Conservation (phyloP, 2,888 invertebrate genomes). For the Catocala nupta region DNA sequence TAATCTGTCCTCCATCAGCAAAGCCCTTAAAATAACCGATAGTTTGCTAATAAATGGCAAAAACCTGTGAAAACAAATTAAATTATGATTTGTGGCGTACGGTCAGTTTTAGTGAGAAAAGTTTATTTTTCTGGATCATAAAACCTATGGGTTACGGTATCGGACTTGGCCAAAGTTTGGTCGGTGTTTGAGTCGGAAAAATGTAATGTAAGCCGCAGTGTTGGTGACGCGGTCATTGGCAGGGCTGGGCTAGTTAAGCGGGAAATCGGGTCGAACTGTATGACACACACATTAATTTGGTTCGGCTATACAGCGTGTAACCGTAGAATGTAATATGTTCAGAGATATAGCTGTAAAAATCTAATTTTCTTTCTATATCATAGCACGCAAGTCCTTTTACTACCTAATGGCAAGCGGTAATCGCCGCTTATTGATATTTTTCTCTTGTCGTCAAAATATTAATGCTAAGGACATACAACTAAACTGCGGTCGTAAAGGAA, state of each 20-base stretch:
- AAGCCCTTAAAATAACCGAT: slow-evolving; percentile 44
- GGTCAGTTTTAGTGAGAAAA: slow-evolving; percentile 11
- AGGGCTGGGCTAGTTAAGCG: slow-evolving; percentile 10
- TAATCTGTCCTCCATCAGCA: slow-evolving; percentile 27
- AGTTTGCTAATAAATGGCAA: slow-evolving; percentile 22
- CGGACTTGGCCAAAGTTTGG: slow-evolving; percentile 28
- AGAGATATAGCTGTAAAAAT: too few species aligned
- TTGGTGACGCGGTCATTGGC: slow-evolving; percentile 31
- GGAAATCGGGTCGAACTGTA: slow-evolving; percentile 30
- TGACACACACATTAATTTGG: slow-evolving; percentile 20
- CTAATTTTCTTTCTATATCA: too few species aligned
- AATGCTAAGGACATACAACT: too few species aligned
- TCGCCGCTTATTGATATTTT: too few species aligned
- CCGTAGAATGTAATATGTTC: too few species aligned
- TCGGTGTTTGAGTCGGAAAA: slow-evolving; percentile 35
- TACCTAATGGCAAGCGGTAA: too few species aligned
- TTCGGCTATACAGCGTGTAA: slow-evolving; percentile 6
- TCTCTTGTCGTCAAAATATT: too few species aligned
- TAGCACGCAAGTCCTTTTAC: too few species aligned
- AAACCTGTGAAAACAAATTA: slow-evolving; percentile 45
- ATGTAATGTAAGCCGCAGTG: slow-evolving; percentile 21
- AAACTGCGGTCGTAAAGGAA: too few species aligned
- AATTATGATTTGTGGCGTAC: slow-evolving; percentile 38
- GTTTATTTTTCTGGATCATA: slow-evolving; percentile 43
- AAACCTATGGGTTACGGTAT: slow-evolving; percentile 30